Percentiles rank a stretch among this genome's conserved stretches.
Conservation (phyloP, 2,113 vertebrate species). For the Engystomops pustulosus region DNA sequence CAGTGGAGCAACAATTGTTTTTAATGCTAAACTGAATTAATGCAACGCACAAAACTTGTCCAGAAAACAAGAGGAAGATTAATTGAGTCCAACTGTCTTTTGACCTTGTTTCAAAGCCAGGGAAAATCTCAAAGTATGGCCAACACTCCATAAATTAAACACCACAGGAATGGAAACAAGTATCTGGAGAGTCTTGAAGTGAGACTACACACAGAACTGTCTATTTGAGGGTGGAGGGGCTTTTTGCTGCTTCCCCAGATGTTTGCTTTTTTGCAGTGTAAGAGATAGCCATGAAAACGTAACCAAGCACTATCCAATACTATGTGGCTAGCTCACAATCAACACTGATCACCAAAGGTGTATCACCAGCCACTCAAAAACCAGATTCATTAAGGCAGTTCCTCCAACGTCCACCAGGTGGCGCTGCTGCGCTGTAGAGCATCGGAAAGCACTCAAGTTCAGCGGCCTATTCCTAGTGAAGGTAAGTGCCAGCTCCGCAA, state of each 20-base stretch:
- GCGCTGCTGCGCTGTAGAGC: too few relatives aligned
- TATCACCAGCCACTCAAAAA: too few relatives aligned
- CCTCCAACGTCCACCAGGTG: too few relatives aligned
- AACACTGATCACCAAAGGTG: too few relatives aligned
- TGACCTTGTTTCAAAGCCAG: slow-evolving; percentile 18
- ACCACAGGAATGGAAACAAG: background rate
- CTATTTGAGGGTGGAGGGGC: background rate
- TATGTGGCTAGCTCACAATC: too few relatives aligned
- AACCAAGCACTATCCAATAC: background rate
- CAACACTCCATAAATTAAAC: slow-evolving; percentile 43
- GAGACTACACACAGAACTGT: background rate
- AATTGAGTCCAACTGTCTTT: slow-evolving; percentile 50
- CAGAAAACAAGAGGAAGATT: slow-evolving; percentile 43
- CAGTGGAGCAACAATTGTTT: slow-evolving; percentile 5
- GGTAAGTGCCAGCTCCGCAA: too few relatives aligned
- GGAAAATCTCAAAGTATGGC: background rate
- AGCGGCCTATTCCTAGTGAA: too few relatives aligned
- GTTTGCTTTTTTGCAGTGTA: background rate
- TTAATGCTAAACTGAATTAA: slow-evolving; percentile 26
- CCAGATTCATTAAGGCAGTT: too few relatives aligned
- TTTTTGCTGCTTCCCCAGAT: slow-evolving; percentile 6
- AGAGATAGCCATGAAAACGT: background rate
- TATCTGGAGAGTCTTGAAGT: background rate
- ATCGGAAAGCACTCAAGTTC: too few relatives aligned
- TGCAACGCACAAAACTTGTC: slow-evolving; percentile 26